Evolutionary conservation across 1,140 invertebrate species (phyloP).

Genomic region (Lethrus apterus): DNA sequence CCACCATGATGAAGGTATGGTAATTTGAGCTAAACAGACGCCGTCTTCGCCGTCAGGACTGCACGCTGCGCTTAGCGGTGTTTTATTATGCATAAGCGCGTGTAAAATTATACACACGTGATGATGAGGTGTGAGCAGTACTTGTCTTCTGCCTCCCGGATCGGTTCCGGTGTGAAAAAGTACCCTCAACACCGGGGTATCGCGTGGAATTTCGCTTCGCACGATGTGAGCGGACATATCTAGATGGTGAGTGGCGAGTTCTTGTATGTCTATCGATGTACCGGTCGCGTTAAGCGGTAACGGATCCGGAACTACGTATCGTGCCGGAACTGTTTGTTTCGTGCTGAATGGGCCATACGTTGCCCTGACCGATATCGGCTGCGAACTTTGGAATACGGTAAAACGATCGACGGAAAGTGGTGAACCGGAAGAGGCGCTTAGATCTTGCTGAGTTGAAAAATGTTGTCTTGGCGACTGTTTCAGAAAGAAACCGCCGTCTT

Average conservation of each 20-base stretch:
- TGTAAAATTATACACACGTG: constrained; percentile 69
- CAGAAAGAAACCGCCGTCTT: constrained; percentile 82
- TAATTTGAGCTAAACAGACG: constrained; percentile 76
- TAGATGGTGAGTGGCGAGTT: constrained; percentile 63
- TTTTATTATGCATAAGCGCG: constrained; percentile 51
- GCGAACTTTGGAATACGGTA: constrained; percentile 79
- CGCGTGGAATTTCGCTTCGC: constrained; percentile 69
- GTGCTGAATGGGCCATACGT: constrained; percentile 89
- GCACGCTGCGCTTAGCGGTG: constrained; percentile 69
- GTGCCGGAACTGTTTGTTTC: constrained; percentile 84
- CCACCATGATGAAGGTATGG: constrained; percentile 84
- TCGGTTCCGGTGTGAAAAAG: constrained; percentile 83
- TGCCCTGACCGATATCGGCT: constrained; percentile 77
- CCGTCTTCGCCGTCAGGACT: constrained; percentile 83
- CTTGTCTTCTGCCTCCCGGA: constrained; percentile 52
- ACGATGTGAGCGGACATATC: constrained; percentile 90
- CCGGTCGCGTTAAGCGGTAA: constrained; percentile 42
- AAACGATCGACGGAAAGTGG: constrained; percentile 71
- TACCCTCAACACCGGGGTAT: constrained; percentile 78
- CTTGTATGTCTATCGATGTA: constrained; percentile 53
- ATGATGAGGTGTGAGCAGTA: constrained; percentile 46
- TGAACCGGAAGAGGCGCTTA: constrained; percentile 43
- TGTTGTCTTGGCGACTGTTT: constrained; percentile 65
- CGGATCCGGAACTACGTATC: constrained; percentile 77
- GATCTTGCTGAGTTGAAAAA: constrained; percentile 32